Conservation (phyloP, 2,888 invertebrate species). For the Cremastobaeus sp. region DNA sequence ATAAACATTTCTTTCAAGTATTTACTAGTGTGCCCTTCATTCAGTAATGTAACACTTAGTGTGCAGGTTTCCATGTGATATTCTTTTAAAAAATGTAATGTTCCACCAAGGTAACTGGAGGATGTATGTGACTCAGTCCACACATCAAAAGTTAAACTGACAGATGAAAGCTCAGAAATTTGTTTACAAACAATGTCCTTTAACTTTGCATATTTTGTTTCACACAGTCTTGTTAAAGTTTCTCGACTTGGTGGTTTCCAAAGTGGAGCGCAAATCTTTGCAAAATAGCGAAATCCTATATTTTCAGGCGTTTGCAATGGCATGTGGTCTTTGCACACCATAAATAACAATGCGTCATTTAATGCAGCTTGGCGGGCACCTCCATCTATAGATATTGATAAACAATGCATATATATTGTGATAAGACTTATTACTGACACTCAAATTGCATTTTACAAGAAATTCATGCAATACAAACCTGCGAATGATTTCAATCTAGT, state of each 20-base stretch:
- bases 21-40: constrained; percentile 55
- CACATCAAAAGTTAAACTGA: constrained; percentile 22
- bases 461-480: too few relatives aligned
- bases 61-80: constrained; percentile 80
- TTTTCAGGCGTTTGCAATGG: constrained; percentile 27
- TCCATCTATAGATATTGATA: too few relatives aligned
- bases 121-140: constrained; percentile 23
- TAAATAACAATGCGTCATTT: constrained; percentile 26
- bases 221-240: constrained; percentile 10
- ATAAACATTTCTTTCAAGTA: constrained; percentile 48
- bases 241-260: constrained; percentile 26
- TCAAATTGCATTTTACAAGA: too few relatives aligned
- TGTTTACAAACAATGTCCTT: constrained; percentile 3
- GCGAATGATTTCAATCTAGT: too few relatives aligned
- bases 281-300: constrained; percentile 21
- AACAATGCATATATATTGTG: too few relatives aligned
- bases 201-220: constrained; percentile 9
- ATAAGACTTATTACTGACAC: too few relatives aligned
- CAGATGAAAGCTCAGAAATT: constrained; percentile 1
- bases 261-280: constrained; percentile 22
- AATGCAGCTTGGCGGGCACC: constrained; percentile 13
- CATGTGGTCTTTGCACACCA: constrained; percentile 34
- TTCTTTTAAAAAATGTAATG: constrained; percentile 24
- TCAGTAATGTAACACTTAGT: constrained; percentile 90
- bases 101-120: constrained; percentile 29